Evolutionary conservation across 2,888 invertebrate species (phyloP), one percentile per base, ranked within the genome.

Genomic region (Rapana venosa): DNA sequence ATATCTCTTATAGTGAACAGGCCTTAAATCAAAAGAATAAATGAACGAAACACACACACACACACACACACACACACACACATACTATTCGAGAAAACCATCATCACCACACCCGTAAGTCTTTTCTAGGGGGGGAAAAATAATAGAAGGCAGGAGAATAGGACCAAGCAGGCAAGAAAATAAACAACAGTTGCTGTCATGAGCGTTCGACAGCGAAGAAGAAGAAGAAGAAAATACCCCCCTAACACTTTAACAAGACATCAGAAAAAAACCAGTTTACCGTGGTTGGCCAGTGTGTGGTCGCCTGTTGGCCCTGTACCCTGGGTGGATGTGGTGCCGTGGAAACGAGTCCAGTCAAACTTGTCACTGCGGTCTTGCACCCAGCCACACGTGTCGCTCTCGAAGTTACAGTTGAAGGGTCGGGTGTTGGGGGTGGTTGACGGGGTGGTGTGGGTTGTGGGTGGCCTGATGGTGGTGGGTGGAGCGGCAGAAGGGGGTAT

Each of bases 291-390:
- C 36, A 90, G 70, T 0, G 94, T 94, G 91, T 95, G 95, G 88
- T 95, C 95, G 0, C 89, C 90, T 15, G 90, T 90, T 11, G 95
- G 95, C 36, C 95, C 95, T n/a, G 94, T 95, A 0, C 91, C 91
- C 22, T 79, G 1, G 1, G 93, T 90, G 17, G 85, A 13, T 15
- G 94, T 94, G 1, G 88, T 11, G 8, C 94, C 94, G 26, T 88
- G 90, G 61, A 92, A 89, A 35, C 95, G 92, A 35, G 90, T 91
- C 95, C 95, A 96, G 89, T 95, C 94, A 92, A 95, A 95, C 87
- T 93, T 87, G 90, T 94, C 95, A 2, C 93, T 26, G 20, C 66
- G 22, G 70, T 91, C 92, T 85, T 95, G 94, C 8, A 83, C 87
- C 95, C 95, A 95, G 20, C 93, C 93, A 91, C 95, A 95, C 17